Evolutionary conservation across 2,888 invertebrate species (phyloP).

Genomic region (Catocala sponsa): DNA sequence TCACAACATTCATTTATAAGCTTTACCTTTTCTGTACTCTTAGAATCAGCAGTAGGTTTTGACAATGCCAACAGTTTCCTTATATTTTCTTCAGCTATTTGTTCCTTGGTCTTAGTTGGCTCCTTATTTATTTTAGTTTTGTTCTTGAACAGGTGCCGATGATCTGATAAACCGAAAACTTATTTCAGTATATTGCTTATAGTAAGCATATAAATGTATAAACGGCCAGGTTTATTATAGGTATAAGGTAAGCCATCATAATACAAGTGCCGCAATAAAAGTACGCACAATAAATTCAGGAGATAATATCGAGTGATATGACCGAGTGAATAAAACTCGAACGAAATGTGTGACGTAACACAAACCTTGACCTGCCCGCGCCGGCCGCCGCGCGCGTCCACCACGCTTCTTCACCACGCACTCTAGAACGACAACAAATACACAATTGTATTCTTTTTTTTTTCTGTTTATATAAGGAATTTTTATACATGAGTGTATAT

Average conservation of each 20-base stretch:
- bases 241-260: conserved; percentile 1
- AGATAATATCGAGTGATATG: conserved; percentile 4
- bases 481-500: too few species aligned
- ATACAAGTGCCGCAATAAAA: conserved; percentile 12
- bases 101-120: conserved; percentile 56
- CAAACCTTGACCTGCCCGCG: conserved; percentile 71
- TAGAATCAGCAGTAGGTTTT: conserved; percentile 66
- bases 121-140: conserved; percentile 56
- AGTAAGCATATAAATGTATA: too few species aligned
- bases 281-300: too few species aligned
- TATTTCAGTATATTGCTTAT: neutral
- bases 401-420: conserved; percentile 63
- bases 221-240: neutral
- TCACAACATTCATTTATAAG: neutral
- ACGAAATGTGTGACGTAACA: conserved; percentile 24
- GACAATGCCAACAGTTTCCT: conserved; percentile 82
- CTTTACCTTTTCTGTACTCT: conserved; percentile 81
- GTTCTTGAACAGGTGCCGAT: conserved; percentile 53
- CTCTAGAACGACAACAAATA: conserved; percentile 64
- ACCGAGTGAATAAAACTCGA: neutral
- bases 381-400: conserved; percentile 60
- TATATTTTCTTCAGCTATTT: conserved; percentile 77
- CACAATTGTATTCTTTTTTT: too few species aligned
- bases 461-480: too few species aligned
- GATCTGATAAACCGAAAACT: conserved; percentile 29